Evolutionary conservation across 2,113 vertebrate genomes (phyloP), one percentile per base, ranked within the genome.

Genomic region (Neodontobutis hainanensis): DNA sequence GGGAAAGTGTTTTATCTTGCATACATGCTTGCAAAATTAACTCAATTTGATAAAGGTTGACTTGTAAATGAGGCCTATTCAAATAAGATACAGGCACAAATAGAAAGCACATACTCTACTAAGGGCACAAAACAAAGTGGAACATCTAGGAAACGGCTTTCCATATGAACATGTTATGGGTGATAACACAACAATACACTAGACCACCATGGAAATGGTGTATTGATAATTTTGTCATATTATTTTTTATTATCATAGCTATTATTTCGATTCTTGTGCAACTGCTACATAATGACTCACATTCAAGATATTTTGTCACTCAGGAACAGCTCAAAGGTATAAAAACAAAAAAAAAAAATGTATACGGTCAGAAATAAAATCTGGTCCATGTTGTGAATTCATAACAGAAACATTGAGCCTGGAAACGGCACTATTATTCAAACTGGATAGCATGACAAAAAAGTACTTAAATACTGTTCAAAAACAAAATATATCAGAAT

Each of bases 281-380:
- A 97, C 94, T 94, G 95, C 96, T 98, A 98, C 96, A 97, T 92
- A 91, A 91, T 95, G 94, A 99, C 96, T 98, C 96, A 97, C 96
- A 97, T 96, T 96, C 95, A 97, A 97, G 94, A 95, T 95, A 96
- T 95, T 97, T 94, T 87, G 88, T 88, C 90, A 93, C 89, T 88
- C 83, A 95, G 94, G 94, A 97, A 97, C 95, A 93, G 95, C 94
- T 94, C 95, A 94, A 95, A 94, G 76, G 86, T 91, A 83, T 88
- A 90, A 92, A 90, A 90, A 86, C 67, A 87, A 89, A 84, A 71
- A 56, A 71, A 56, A 63, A 55, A 88, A 87, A 82, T 6, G 74
- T 77, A 86, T 84, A 90, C 77, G 85, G 79, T 89, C 88, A 83
- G 79, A 91, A 89, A 90, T 83, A 78, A 91, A 85, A 86, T 73